phyloP scores from a whole-genome alignment of 2,113 vertebrate species.

The Pedetes capensis region DNA sequence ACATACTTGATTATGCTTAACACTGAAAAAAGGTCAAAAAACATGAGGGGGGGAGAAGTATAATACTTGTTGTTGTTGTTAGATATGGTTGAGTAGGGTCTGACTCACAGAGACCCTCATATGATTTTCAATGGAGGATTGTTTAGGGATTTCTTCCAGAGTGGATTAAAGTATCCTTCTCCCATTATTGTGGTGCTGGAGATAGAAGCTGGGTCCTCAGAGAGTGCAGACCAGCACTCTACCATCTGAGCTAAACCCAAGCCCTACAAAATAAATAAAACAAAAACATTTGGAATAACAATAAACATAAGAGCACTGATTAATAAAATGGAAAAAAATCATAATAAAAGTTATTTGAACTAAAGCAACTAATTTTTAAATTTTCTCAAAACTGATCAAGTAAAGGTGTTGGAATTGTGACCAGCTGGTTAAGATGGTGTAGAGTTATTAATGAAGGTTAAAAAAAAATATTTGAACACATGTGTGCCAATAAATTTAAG shows the following conservation, averaged over 20 bases:
- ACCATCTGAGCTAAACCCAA: no score
- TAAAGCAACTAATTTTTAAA: neutral
- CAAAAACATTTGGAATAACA: neutral
- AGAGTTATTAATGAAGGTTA: neutral
- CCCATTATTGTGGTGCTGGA: no score
- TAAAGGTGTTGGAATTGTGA: neutral
- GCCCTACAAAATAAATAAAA: neutral
- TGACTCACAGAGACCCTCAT: no score
- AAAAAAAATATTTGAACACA: neutral
- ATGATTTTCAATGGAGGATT: no score
- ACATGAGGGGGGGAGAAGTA: no score
- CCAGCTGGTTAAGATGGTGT: neutral
- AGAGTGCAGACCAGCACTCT: no score
- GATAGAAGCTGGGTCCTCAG: no score
- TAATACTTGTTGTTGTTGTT: no score
- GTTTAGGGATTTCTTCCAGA: no score
- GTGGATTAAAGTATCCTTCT: no score
- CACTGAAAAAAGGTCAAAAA: neutral
- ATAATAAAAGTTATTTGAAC: neutral
- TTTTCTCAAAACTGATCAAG: neutral
- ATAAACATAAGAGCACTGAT: neutral
- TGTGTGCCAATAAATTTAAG: neutral
- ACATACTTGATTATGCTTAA: neutral
- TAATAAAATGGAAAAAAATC: neutral
- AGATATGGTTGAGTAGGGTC: no score